Evolutionary conservation across 2,888 invertebrate genomes (phyloP), one percentile per base, ranked within the genome.

Genomic region (Spilarctia lutea): DNA sequence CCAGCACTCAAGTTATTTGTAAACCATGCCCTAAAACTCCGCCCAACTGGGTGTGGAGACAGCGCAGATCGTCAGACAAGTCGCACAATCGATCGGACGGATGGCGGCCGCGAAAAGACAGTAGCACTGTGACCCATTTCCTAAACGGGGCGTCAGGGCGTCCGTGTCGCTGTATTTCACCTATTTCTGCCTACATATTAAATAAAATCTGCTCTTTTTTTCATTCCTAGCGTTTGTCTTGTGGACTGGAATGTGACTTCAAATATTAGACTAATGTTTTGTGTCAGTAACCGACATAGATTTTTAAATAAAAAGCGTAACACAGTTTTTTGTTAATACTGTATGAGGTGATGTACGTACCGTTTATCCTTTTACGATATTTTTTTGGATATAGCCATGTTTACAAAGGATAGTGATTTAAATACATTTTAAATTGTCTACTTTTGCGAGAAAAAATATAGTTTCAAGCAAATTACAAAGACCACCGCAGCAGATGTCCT

Each of bases 121-220:
- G 86, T 81, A 89, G 87, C 91, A 91, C 90, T 90, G 91, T 94
- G 94, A 94, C 95, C 94, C 86, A 93, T 90, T 91, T 93, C 87
- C 83, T 75, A 91, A 91, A 89, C 90, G 82, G 91, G 88, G 88
- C 90, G 87, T 82, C 90, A 81, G 91, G 88, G 88, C 90, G 87
- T 82, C 87, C 87, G 86, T 88, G 87, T 78, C 81, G 81, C 82
- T 82, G 86, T 81, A 83, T 83, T 74, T 72, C 65, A 71, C 74
- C 73, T 75, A 76, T 77, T 85, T 85, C 75, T 78, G 75, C 76
- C 75, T 77, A 83, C 75, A 81, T 81, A 73, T 77, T 77, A 75
- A 77, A 77, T 71, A 75, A 73, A 78, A 76, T 27, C 42, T 68
- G 72, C 63, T 65, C 60, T 78, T 75, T 75, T n/a, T 60, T 65